Evolutionary conservation across 2,888 invertebrate species (phyloP), one percentile per base, ranked within the genome.

Genomic region (Drosophila quasianomalipes): DNA sequence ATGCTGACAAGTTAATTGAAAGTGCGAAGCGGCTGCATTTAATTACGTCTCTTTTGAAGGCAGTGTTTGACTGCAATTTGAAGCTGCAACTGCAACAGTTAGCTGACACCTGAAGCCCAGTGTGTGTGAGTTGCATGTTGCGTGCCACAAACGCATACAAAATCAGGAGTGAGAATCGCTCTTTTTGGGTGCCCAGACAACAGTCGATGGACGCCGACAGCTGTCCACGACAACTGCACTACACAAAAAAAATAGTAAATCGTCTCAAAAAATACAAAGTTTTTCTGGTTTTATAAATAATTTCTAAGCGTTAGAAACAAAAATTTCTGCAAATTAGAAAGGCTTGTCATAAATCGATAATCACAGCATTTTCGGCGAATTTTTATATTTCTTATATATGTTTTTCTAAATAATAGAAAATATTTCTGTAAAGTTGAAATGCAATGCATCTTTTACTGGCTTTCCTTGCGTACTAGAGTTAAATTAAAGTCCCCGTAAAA

Each of bases 1-100:
- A 28, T 26, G 65, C 35, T 70, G 75, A 78, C 70, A 78, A 55
- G 52, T 78, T 79, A 79, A 79, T 79, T 78, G 70, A 62, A 74
- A 70, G 57, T 60, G 33, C 63, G 19, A 31, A 22, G 19, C 52
- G 58, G 39, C 22, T 59, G 63, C 63, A 65, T 74, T 78, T 74
- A 70, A 79, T 78, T 65, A 78, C 65, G 53, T 74, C 37, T 22
- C 41, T 79, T 64, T 74, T 74, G 70, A 74, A 63, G 51, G 59
- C 76, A 67, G 30, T 31, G 16, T 62, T 58, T 28, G 53, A 19
- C 14, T 64, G 47, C 53, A 52, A 61, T 71, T 30, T 31, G 66
- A 57, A 53, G 55, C 39, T 37, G 53, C 28, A 19, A 63, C 65
- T 65, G 47, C 26, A 47, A 26, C 64, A 75, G 74, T 74, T 74